Conservation (phyloP, 2,797 vertebrate species). For the Cuniculus paca region DNA sequence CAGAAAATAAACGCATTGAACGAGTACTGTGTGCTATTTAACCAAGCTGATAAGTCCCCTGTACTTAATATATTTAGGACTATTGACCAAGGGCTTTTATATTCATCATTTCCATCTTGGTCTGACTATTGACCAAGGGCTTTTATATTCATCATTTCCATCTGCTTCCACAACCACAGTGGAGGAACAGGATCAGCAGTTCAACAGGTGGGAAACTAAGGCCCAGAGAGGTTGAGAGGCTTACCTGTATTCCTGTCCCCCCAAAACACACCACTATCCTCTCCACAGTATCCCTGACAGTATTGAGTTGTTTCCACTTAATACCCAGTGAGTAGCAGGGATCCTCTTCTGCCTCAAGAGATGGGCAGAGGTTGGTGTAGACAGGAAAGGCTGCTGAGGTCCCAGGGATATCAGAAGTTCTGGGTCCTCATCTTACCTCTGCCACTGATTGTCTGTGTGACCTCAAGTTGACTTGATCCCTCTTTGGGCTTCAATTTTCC, state of each 20-base stretch:
- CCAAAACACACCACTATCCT: not conserved
- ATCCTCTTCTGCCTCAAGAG: not conserved
- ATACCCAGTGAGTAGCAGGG: not conserved
- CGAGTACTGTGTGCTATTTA: not conserved
- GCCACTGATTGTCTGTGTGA: not conserved
- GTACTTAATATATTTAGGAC: not conserved
- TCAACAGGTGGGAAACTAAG: not conserved
- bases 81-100: not conserved
- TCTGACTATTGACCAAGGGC: not conserved
- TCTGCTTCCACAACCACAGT: not conserved
- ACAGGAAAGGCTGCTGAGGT: not conserved
- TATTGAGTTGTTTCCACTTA: accelerated
- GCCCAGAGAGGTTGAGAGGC: not conserved
- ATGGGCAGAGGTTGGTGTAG: not conserved
- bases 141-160: not conserved
- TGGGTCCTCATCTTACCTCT: not conserved
- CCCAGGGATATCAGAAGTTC: not conserved
- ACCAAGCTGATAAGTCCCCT: not conserved
- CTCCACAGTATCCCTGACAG: not conserved
- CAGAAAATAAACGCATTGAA: not conserved
- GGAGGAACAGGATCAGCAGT: not conserved
- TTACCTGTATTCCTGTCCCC: not conserved
- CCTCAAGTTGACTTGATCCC: not conserved
- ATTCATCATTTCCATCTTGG: not conserved
- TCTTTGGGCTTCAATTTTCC: not conserved